These are phyloP conservation scores for Cyprinodon diabolis DNA, from an alignment of 2,797 vertebrate genomes.

Conservation along the genomic window DNA sequence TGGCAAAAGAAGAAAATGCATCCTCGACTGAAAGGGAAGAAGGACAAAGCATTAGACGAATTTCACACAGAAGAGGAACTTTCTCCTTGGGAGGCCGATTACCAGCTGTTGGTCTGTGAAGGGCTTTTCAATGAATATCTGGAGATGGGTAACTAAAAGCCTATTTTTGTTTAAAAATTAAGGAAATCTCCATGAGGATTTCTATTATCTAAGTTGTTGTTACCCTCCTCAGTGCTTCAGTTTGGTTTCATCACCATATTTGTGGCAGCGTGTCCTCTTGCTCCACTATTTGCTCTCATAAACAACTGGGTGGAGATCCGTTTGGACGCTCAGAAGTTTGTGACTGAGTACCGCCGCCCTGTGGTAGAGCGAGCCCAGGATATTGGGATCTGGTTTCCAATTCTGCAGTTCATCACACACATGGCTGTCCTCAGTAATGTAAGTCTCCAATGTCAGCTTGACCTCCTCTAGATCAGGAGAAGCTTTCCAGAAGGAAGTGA, in stretches of 20 bases:
- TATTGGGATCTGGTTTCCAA: slow-evolving; percentile 82
- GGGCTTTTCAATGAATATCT: slow-evolving; percentile 85
- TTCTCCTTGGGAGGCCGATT: slow-evolving; percentile 79
- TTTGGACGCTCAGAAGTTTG: slow-evolving; percentile 82
- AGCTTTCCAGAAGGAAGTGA: neutral
- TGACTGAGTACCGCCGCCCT: slow-evolving; percentile 78
- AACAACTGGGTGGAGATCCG: slow-evolving; percentile 85
- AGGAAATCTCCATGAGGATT: neutral
- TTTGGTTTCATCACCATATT: slow-evolving; percentile 87
- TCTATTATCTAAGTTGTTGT: neutral
- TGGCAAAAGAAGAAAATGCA: slow-evolving; percentile 70
- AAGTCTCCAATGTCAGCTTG: slow-evolving; percentile 16
- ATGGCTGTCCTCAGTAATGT: slow-evolving; percentile 79
- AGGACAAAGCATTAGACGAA: slow-evolving; percentile 28
- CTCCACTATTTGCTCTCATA: slow-evolving; percentile 81
- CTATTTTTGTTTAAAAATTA: neutral
- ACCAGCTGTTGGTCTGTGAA: slow-evolving; percentile 79
- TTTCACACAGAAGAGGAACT: slow-evolving; percentile 23
- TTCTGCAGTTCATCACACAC: slow-evolving; percentile 79
- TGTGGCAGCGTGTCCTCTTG: slow-evolving; percentile 82
- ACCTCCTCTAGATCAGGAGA: neutral
- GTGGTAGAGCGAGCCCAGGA: slow-evolving; percentile 79
- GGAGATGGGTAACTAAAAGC: slow-evolving; percentile 80
- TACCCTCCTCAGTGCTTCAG: slow-evolving; percentile 74
- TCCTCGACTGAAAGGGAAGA: slow-evolving; percentile 50